phyloP scores from a whole-genome alignment of 2,888 invertebrate genomes.

The Rhagium mordax region DNA sequence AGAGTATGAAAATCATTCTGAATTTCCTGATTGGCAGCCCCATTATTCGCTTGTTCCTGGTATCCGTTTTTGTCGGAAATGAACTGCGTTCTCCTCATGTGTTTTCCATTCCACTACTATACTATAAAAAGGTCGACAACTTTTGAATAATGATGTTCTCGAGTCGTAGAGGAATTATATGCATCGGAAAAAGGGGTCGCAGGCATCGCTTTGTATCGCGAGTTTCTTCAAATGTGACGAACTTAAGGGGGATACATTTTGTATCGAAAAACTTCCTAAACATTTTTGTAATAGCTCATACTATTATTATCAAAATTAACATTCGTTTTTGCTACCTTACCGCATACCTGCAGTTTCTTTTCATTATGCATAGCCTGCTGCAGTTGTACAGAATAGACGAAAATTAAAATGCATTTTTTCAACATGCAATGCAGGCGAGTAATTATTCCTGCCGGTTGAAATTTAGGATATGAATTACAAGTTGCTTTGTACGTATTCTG shows the following conservation, averaged over 20 bases:
- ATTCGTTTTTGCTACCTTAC: neutral
- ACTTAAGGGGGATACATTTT: too few species aligned
- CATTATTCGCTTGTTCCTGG: neutral
- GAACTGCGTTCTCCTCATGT: neutral
- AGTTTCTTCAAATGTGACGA: too few species aligned
- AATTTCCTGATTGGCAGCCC: neutral
- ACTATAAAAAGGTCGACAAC: neutral
- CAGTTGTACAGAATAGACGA: constrained; percentile 13
- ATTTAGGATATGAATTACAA: constrained; percentile 14
- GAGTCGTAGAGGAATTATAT: neutral
- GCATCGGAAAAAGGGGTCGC: neutral
- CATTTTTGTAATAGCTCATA: too few species aligned
- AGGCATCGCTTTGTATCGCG: too few species aligned
- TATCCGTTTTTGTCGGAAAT: neutral
- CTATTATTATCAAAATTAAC: too few species aligned
- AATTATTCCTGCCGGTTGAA: constrained; percentile 3
- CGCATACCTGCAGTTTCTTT: constrained; percentile 16
- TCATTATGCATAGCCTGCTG: constrained; percentile 18
- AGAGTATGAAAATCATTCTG: neutral
- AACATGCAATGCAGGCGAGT: constrained; percentile 26
- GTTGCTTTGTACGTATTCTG: neutral
- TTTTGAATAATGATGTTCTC: neutral
- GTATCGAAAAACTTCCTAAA: too few species aligned
- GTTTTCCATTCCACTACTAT: neutral
- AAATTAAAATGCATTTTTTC: constrained; percentile 29